Conservation (phyloP, 1,140 invertebrate genomes). For the Bombus impatiens region DNA sequence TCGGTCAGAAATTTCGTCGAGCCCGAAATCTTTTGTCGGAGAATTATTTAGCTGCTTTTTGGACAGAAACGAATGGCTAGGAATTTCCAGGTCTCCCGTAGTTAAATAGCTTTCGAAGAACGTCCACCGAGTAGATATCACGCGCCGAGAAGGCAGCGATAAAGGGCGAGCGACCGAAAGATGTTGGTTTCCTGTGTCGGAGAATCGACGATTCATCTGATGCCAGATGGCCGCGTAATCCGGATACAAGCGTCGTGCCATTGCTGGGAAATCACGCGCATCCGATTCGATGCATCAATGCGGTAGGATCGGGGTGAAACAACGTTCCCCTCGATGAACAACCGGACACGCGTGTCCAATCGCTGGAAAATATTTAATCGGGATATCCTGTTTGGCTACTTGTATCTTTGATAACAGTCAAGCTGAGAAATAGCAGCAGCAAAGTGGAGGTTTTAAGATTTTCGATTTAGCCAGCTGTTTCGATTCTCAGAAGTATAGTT, state of each 20-base stretch:
- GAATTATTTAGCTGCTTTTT: neutral
- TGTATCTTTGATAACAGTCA: too few relatives aligned
- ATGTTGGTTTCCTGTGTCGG: neutral
- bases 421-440: too few relatives aligned
- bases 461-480: too few relatives aligned
- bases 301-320: constrained; percentile 22
- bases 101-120: neutral
- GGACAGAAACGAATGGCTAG: neutral
- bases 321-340: neutral
- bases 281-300: constrained; percentile 12
- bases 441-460: too few relatives aligned
- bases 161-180: neutral
- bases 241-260: constrained; percentile 36
- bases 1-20: neutral
- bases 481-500: too few relatives aligned
- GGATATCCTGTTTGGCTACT: neutral
- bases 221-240: constrained; percentile 50
- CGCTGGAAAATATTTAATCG: neutral
- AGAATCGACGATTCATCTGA: constrained; percentile 25
- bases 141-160: neutral
- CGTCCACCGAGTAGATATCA: fast-evolving
- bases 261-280: constrained; percentile 49
- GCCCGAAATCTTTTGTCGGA: neutral
- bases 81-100: neutral
- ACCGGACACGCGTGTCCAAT: neutral